Conservation (phyloP, 2,797 vertebrate genomes). For the Rhinoraja longicauda region DNA sequence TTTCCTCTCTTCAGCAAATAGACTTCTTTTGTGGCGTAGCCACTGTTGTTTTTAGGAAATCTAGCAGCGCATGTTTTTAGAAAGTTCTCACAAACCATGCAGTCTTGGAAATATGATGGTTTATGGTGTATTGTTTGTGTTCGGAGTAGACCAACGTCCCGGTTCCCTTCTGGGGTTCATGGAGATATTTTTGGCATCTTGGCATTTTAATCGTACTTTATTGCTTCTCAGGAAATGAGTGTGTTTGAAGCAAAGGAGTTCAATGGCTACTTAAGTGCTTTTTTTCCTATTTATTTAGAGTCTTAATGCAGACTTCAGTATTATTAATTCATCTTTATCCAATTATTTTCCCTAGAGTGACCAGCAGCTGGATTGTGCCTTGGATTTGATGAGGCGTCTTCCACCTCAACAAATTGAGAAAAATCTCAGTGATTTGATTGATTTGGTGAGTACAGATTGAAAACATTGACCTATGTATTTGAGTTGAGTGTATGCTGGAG, state of each 20-base stretch:
- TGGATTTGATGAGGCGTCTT: conserved; percentile 98
- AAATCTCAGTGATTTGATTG: conserved; percentile 98
- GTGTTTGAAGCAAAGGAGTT: not conserved
- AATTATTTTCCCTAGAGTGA: conserved; percentile 70
- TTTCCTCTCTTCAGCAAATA: no score
- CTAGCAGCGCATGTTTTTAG: no score
- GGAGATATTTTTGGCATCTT: not conserved
- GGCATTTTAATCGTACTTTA: not conserved
- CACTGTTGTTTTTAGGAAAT: no score
- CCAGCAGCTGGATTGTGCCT: conserved; percentile 97
- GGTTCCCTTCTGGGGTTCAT: not conserved
- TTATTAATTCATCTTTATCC: not conserved
- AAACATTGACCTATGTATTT: not conserved
- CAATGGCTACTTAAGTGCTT: not conserved
- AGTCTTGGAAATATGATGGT: not conserved
- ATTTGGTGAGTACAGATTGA: conserved; percentile 73
- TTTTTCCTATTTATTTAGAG: not conserved
- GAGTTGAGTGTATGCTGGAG: no score
- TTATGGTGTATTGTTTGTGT: not conserved
- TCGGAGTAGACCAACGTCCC: not conserved
- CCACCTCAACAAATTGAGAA: conserved; percentile 99
- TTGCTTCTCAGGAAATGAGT: not conserved
- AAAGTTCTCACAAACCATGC: no score
- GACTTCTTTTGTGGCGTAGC: no score
- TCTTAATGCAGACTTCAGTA: not conserved